Evolutionary conservation across 2,888 invertebrate species (phyloP), one percentile per base, ranked within the genome.

Genomic region (Ethmia dodecea): DNA sequence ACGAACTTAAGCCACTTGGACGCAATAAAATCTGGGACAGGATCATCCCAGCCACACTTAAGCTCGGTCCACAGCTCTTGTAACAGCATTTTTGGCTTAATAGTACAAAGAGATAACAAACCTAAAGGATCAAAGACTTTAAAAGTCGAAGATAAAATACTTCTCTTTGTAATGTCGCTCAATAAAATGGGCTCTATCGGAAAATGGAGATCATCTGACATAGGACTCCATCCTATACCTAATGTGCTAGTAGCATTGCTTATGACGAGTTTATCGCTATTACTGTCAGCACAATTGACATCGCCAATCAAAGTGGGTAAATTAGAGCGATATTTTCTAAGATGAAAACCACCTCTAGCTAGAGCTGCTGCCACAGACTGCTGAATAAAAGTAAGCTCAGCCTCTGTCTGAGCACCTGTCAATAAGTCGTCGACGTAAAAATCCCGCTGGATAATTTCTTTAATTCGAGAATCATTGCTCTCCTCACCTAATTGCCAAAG

Each of bases 51-150:
- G 14, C 34, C 36, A 8, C 33, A 4, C 14, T 16, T 11, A 4
- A n/a, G n/a, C 6, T 12, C 8, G 5, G 11, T 22, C 42, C 39
- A 42, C 15, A 42, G 22, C 2, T 15, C 26, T 18, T 42, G 42
- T 13, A 43, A 11, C 3, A 43, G 8, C 6, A 40, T 40, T 38
- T 43, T 43, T 13, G 40, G 38, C 10, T 28, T 29, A 8, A 43
- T 40, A 25, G 37, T 43, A 22, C 38, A 43, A 12, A 31, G 20
- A 15, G 33, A 31, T 22, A 43, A 36, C 4, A 38, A 31, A 3
- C 36, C 43, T 4, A 40, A 22, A 2, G 38, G 42, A 22, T 42
- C 42, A 28, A 40, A 42, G 1, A 42, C 42, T 30, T 35, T 40
- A 13, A 37, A 42, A 4, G 30, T 20, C 2, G 22, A 8, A 8